phyloP scores from a whole-genome alignment of 1,140 invertebrate genomes.

The Harlomillsia oculata region DNA sequence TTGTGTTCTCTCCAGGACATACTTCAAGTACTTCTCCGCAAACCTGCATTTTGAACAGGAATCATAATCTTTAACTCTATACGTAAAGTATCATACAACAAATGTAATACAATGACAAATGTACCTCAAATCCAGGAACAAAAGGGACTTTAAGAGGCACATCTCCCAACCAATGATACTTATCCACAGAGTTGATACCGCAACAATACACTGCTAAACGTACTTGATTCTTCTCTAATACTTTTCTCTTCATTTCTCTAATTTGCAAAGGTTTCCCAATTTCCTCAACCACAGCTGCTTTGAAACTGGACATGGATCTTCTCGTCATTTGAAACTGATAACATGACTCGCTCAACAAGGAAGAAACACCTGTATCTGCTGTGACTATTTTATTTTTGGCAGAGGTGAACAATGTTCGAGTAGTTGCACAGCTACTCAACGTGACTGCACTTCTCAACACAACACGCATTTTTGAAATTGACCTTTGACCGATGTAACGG shows the following conservation, averaged over 20 bases:
- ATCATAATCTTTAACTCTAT: slow-evolving; percentile 30
- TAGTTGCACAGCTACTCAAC: too few species aligned
- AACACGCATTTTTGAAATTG: neutral
- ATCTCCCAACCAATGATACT: slow-evolving; percentile 44
- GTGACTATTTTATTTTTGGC: neutral
- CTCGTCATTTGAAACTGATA: neutral
- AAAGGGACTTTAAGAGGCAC: slow-evolving; percentile 46
- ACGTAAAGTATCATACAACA: slow-evolving; percentile 36
- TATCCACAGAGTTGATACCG: slow-evolving; percentile 52
- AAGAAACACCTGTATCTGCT: neutral
- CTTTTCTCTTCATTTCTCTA: slow-evolving; percentile 39
- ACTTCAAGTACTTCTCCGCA: slow-evolving; percentile 36
- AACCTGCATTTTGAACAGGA: slow-evolving; percentile 36
- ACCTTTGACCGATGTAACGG: too few species aligned
- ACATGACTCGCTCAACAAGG: neutral
- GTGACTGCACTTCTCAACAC: neutral
- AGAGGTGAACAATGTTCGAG: too few species aligned
- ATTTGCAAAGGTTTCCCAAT: slow-evolving; percentile 43
- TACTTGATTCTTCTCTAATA: slow-evolving; percentile 42
- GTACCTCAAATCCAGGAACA: slow-evolving; percentile 49
- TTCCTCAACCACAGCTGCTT: slow-evolving; percentile 45
- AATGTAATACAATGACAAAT: too few species aligned
- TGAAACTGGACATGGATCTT: slow-evolving; percentile 27
- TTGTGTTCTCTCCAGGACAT: neutral
- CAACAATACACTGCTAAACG: slow-evolving; percentile 49